Base-by-base conservation (phyloP, 2,797 vertebrate species). In the Galagoides demidoff region DNA sequence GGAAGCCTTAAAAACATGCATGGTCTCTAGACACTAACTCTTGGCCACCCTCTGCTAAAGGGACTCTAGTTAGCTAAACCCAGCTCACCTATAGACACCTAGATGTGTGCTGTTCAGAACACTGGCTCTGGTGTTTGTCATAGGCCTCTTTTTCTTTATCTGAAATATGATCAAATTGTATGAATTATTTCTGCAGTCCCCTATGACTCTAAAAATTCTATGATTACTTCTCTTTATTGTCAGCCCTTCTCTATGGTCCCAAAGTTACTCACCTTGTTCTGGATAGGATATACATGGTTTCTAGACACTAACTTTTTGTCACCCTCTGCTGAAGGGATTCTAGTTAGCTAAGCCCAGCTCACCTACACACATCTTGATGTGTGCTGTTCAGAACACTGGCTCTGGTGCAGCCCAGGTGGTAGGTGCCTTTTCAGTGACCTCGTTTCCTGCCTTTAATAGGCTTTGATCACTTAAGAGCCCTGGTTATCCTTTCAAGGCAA, bases 131-230 rank as follows among this genome's bases (percentile, higher is more conserved):
- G 66, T 76, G n/a, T 37, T 92, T 37, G 4, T 92, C 57, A n/a
- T 31, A n/a, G 63, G 8, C 59, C 71, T 61, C 31, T 81, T 87
- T 66, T 31, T 17, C 31, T 66, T 76, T 92, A 57, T 84, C 37
- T 87, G 66, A 76, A 92, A 94, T 90, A 71, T 55, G 43, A n/a
- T 93, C 34, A 78, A 63, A 74, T 86, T 57, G 2, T 79, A 10
- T 91, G 31, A 81, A 49, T 85, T 90, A 76, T 87, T 92, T 87
- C 81, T 87, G 23, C 25, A 71, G 27, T 92, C 49, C 6, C 5
- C 17, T 83, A 11, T 10, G 5, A 85, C 61, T 79, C 31, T 84
- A 70, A 89, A 86, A 57, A 29, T 91, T 55, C 29, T 16, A 2
- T 77, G 55, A 66, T 23, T 52, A 27, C 57, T 70, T 81, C 27